Evolutionary conservation across 2,888 invertebrate genomes (phyloP), one percentile per base, ranked within the genome.

Genomic region (Gastracanthus pulcherrimus): DNA sequence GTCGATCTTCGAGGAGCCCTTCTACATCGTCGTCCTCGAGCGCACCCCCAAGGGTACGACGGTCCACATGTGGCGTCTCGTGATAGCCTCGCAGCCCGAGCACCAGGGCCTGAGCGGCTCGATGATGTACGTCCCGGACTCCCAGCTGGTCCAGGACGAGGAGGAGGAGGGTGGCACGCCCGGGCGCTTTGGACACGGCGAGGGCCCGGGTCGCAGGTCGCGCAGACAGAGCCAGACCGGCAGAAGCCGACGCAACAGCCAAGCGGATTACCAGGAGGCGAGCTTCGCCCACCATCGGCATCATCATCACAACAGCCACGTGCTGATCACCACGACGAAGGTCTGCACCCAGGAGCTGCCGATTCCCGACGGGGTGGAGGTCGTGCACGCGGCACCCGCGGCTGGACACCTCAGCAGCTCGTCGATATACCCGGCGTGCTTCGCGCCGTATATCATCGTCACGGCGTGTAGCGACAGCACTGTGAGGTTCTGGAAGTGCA

Each of bases 371-470:
- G 97, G 97, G 3, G 98, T 98, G 9, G 97, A 98, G 90, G 96
- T 99, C 4, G 95, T 98, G 76, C 97, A 98, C 91, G 98, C 98
- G 0, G 95, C 97, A 0, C 98, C 98, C 0, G 97, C 99, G 0
- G 99, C 99, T 0, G 99, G 99, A 0, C 99, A 99, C 91, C 93
- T 99, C 60, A 98, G 98, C 90, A 99, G 99, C 0, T 98, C 99
- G 0, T 98, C 98, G 31, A 98, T 99, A 87, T 99, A 99, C 92
- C 99, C 99, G 4, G 99, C 99, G n/a, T 99, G 99, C 92, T 95
- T 98, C 88, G 98, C 99, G 0, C 99, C 99, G 0, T 99, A 99
- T 90, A 97, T 98, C 82, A 94, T 99, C 81, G 96, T 98, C 0
- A 98, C 99, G 0, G 98, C 98, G 0, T 99, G 99, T 90, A 96